Base-by-base conservation (phyloP, 2,888 invertebrate species). In the Dastarcus helophoroides region DNA sequence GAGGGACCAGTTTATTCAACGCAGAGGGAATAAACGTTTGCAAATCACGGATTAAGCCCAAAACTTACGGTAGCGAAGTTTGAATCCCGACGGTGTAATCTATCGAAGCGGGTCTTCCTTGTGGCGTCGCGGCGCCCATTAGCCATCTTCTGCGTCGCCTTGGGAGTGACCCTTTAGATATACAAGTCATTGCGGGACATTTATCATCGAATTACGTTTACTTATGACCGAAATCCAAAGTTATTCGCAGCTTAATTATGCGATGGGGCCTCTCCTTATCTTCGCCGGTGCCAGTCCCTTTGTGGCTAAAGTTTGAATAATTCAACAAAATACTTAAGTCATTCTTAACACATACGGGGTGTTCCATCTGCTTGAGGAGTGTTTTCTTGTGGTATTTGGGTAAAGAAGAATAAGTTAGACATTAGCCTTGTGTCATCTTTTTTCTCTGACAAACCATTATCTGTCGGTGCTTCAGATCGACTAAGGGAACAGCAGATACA, bases 11-110 rank as follows among this genome's bases (percentile, higher is more conserved):
- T 6, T 17, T 6, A 7, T n/a, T 6, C 6, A 17, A n/a, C 19
- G n/a, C 41, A 38, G 37, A 39, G 46, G 48, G 48, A 47, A 40
- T 44, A 42, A 14, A 30, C 30, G 34, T 54, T 55, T 54, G 56
- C 56, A 57, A 57, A 58, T 58, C 58, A 52, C 47, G 56, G 55
- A 57, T 58, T 58, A 56, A 48, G 51, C 55, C 38, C 31, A 14
- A 46, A 49, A 57, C 53, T 58, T 56, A 50, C 50, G 40, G 51
- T 43, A 44, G 43, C 45, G 45, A 52, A 54, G 49, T 58, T 57
- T 40, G 53, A 55, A 47, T 56, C 58, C 56, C 57, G 53, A 46
- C 46, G 57, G 57, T 56, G 58, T 54, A 59, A 60, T 58, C 58
- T 59, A 54, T 58, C 56, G 55, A 48, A 38, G 39, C 40, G 11